Base-by-base conservation (phyloP, 2,113 vertebrate genomes). In the Zosterops hypoxanthus region DNA sequence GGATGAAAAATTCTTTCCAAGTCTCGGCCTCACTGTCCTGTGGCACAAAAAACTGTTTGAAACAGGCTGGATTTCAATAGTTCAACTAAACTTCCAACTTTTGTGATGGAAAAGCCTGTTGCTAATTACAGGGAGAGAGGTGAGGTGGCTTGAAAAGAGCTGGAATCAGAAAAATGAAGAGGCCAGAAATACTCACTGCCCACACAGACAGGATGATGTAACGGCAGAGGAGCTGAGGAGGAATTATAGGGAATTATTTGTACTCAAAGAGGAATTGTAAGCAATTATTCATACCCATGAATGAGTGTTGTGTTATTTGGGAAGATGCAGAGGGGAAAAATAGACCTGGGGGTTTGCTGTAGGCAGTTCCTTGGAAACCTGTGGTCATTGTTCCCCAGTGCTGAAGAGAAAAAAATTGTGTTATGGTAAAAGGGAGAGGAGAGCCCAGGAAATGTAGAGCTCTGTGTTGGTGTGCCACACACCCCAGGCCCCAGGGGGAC, bases 221-320 rank as follows among this genome's bases (percentile, higher is more conserved):
- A 91, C 1, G 3, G 64, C 64, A 78, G 56, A 55, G 0, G 3
- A 86, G 69, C 21, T 0, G 2, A 77, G 57, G 49, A 90, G 36
- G 70, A 82, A 46, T 93, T 85, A 57, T 5, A 90, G n/a, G 61
- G 88, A 79, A 90, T 95, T 94, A 92, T 79, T 92, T 36, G 7
- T 61, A 19, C 33, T 82, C 3, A 5, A 55, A 59, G 28, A 83
- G n/a, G 76, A 82, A 47, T 79, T 82, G 18, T 14, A 76, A 50
- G 31, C 71, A 72, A 94, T 94, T 90, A 94, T 82, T 95, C 83
- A 86, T 88, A 60, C 28, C 36, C 41, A 7, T 88, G 82, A 90
- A 92, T 83, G 75, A 63, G 44, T 7, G 41, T 52, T 82, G 56
- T 56, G 63, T 86, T 75, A 56, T 47, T 64, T 1, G 11, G 63